These are phyloP conservation scores for Caenorhabditis sinica DNA, from an alignment of 2,888 invertebrate genomes.

Conservation along the genomic window DNA sequence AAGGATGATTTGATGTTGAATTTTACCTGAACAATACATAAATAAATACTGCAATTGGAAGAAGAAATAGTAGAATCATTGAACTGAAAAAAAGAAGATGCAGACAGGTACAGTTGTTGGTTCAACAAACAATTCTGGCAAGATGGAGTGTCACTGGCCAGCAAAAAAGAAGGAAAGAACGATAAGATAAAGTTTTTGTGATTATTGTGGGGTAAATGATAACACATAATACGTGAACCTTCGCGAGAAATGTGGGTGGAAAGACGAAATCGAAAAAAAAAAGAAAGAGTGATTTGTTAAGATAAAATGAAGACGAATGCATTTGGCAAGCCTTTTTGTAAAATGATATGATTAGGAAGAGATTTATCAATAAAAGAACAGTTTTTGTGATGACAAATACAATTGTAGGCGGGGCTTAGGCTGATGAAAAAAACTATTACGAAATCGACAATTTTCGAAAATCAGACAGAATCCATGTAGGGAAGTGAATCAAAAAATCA, in stretches of 20 bases:
- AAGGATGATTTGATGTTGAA: background rate
- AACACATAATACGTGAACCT: slow-evolving; percentile 51
- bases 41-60: slow-evolving; percentile 11
- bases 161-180: slow-evolving; percentile 21
- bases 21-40: slow-evolving; percentile 22
- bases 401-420: background rate
- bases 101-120: slow-evolving; percentile 19
- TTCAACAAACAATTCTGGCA: slow-evolving; percentile 41
- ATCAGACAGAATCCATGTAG: background rate
- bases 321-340: slow-evolving; percentile 23
- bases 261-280: background rate
- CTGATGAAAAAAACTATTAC: slow-evolving; percentile 3
- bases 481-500: slow-evolving; percentile 38
- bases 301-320: slow-evolving; percentile 2
- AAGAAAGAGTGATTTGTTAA: slow-evolving; percentile 27
- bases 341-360: slow-evolving; percentile 14
- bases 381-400: slow-evolving; percentile 6
- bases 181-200: slow-evolving; percentile 50
- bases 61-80: slow-evolving; percentile 54
- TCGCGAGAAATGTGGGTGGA: slow-evolving; percentile 21
- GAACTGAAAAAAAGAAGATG: slow-evolving; percentile 22
- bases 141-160: slow-evolving; percentile 24
- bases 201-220: slow-evolving; percentile 46
- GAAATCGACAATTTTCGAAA: slow-evolving; percentile 21
- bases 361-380: slow-evolving; percentile 24